Evolutionary conservation across 2,797 vertebrate species (phyloP).

Genomic region (Catharus ustulatus): DNA sequence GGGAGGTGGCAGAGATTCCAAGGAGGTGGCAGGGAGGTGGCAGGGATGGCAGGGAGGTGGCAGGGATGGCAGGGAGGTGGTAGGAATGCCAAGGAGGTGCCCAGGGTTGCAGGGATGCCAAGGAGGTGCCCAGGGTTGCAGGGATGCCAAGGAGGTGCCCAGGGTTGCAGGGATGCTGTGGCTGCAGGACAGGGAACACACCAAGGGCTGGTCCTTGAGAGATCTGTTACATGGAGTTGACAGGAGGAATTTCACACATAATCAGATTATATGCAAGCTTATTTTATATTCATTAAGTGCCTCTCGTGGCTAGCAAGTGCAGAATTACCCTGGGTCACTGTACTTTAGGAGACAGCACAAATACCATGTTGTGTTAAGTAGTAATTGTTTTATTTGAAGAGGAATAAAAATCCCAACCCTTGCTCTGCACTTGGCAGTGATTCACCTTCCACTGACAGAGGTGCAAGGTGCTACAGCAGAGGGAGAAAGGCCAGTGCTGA

Average conservation of each 20-base stretch:
- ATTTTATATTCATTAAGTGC: conserved; percentile 61
- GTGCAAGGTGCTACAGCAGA: not conserved
- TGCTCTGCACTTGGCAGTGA: not conserved
- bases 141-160: not conserved
- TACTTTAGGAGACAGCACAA: conserved; percentile 18
- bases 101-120: not conserved
- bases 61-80: too few species aligned
- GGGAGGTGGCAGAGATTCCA: not conserved
- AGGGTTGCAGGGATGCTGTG: not conserved
- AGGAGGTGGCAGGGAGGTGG: not conserved
- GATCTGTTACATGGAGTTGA: not conserved
- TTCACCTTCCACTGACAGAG: not conserved
- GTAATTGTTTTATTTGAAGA: conserved; percentile 35
- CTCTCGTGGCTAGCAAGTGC: conserved; percentile 42
- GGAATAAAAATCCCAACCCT: not conserved
- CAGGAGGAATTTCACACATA: conserved; percentile 60
- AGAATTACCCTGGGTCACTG: conserved; percentile 34
- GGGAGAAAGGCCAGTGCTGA: not conserved
- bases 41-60: not conserved
- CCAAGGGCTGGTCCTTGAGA: not conserved
- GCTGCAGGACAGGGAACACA: not conserved
- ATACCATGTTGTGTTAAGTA: not conserved
- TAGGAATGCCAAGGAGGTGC: not conserved
- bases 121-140: not conserved
- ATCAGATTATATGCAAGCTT: conserved; percentile 64